Evolutionary conservation across 2,797 vertebrate species (phyloP).

Genomic region (Chaetodon trifasciatus): DNA sequence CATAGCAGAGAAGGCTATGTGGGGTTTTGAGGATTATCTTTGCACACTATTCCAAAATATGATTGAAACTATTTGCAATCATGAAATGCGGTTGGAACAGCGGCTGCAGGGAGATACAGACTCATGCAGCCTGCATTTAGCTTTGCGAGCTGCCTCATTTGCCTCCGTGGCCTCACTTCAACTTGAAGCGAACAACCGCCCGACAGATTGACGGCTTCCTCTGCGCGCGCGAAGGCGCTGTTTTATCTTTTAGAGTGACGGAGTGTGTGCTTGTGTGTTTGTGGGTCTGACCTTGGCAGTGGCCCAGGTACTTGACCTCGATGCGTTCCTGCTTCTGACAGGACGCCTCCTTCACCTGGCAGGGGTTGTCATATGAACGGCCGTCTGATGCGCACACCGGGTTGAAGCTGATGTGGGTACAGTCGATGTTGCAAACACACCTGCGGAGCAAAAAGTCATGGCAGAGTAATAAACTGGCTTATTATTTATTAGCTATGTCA

Average conservation of each 20-base stretch:
- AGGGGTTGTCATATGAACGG: slow-evolving; percentile 99
- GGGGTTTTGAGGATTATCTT: slow-evolving; percentile 61
- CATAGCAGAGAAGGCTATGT: slow-evolving; percentile 25
- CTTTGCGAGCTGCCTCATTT: slow-evolving; percentile 44
- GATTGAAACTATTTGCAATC: slow-evolving; percentile 56
- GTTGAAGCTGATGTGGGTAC: slow-evolving; percentile 99
- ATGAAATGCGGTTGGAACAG: slow-evolving; percentile 41
- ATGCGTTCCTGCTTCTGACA: slow-evolving; percentile 99
- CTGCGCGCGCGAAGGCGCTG: slow-evolving; percentile 19
- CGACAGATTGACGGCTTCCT: slow-evolving; percentile 31
- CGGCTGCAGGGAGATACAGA: slow-evolving; percentile 32
- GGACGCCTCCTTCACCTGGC: slow-evolving; percentile 99
- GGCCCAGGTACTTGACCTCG: slow-evolving; percentile 98
- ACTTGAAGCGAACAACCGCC: slow-evolving; percentile 51
- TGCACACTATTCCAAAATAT: slow-evolving; percentile 32
- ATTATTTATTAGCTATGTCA: slow-evolving; percentile 13
- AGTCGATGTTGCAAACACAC: slow-evolving; percentile 99
- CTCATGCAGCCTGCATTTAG: slow-evolving; percentile 35
- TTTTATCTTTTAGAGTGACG: neutral
- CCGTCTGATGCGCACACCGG: slow-evolving; percentile 99
- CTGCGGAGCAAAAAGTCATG: slow-evolving; percentile 76
- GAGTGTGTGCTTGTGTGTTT: slow-evolving; percentile 3
- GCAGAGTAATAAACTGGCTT: neutral
- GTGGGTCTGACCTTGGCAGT: slow-evolving; percentile 95
- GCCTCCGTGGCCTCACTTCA: slow-evolving; percentile 31